Evolutionary conservation across 1,140 invertebrate genomes (phyloP), one percentile per base, ranked within the genome.

Genomic region (Magallana ariakensis): DNA sequence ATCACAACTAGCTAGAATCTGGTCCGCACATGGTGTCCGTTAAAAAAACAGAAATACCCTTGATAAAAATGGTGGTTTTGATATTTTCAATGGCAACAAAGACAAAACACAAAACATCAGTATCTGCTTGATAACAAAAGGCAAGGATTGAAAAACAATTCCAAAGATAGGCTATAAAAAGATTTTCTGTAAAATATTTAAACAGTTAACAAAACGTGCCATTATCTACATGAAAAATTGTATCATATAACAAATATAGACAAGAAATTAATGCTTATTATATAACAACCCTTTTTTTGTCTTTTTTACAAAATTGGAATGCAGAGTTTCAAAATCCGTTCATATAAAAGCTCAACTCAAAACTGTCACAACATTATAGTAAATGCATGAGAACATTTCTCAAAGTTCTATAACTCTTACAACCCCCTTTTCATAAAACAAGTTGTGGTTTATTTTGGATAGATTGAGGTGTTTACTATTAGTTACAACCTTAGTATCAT

Each of bases 101-200:
- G 11, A 75, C 8, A 75, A 9, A 75, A 26, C 22, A 26, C 13
- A 26, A 13, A 10, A 33, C 13, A 75, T 10, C 22, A 26, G 22
- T 75, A 75, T 26, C 22, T 75, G 66, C 66, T 75, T 33, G 66
- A 75, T 75, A 75, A 75, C 66, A 33, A 46, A 75, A 75, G 19
- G 66, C 66, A 26, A 33, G 66, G 22, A 75, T 26, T 75, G 66
- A 75, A 75, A 75, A 75, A 75, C 22, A 75, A 26, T 26, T 26
- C 19, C 26, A 75, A 75, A 33, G 22, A 26, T 13, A 75, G 66
- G 66, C 66, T 75, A 75, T 75, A 75, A 46, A n/a, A 75, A 75
- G 33, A 46, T 26, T 62, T 75, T 3, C 62, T 13, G 66, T 75
- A 75, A 26, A 75, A 75, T 26, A 75, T 75, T 46, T 75, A 19